Percentiles rank a stretch among this genome's conserved stretches.
phyloP scores from a whole-genome alignment of 92 coral and sea anemone genomes.

The Epizoanthus illoricatus region DNA sequence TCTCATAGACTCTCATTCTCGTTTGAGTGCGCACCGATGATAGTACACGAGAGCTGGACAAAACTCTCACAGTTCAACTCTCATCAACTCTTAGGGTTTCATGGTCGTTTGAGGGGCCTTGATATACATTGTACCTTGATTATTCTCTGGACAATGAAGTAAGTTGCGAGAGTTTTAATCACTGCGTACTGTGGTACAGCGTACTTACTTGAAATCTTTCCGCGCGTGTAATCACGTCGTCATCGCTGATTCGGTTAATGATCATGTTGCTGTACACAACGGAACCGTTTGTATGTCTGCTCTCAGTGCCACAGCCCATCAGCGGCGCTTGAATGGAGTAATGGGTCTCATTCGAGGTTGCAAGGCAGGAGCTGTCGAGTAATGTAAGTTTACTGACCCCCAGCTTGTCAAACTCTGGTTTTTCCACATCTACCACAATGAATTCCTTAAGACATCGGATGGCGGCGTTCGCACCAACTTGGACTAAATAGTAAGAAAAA shows the following conservation, averaged over 20 bases:
- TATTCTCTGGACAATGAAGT: too few species aligned
- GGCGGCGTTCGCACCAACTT: constrained; percentile 37
- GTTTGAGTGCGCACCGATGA: too few species aligned
- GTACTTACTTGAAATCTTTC: constrained; percentile 53
- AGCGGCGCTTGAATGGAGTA: constrained; percentile 69
- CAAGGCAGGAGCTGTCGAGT: constrained; percentile 57
- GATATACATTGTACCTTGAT: too few species aligned
- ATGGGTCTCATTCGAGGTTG: constrained; percentile 72
- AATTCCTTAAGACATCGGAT: constrained; percentile 60
- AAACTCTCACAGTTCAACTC: too few species aligned
- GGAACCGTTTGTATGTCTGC: constrained; percentile 61
- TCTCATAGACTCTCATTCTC: too few species aligned
- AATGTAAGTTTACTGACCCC: constrained; percentile 52
- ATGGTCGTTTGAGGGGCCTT: too few species aligned
- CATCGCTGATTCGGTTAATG: constrained; percentile 40
- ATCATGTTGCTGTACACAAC: constrained; percentile 82
- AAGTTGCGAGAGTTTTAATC: not conserved
- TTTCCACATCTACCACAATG: constrained; percentile 68
- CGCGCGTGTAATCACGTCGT: constrained; percentile 60
- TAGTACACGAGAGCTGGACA: too few species aligned
- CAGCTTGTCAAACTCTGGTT: constrained; percentile 43
- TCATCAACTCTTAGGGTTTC: too few species aligned
- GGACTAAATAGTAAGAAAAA: not conserved
- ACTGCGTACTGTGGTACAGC: not conserved
- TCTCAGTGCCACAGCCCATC: constrained; percentile 76